Percentiles rank a stretch among this genome's conserved stretches.
Conservation (phyloP, 2,888 invertebrate genomes). For the Orthonychiurus folsomi region DNA sequence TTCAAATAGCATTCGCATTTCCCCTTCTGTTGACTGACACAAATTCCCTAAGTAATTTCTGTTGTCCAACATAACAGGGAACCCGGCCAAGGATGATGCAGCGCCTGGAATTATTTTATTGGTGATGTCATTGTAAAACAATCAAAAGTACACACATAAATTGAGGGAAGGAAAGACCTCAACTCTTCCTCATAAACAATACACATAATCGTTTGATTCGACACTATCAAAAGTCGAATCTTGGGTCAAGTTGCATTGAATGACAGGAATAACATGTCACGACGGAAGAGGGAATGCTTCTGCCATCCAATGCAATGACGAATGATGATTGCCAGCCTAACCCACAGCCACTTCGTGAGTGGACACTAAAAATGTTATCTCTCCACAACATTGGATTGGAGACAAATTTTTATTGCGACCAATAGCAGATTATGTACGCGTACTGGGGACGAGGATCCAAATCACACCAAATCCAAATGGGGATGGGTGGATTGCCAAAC, state of each 20-base stretch:
- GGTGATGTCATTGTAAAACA: background rate
- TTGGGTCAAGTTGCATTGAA: background rate
- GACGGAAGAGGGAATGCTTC: background rate
- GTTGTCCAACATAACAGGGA: no score
- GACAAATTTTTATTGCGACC: no score
- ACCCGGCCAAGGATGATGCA: no score
- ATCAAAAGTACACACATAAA: no score
- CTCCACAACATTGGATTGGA: background rate
- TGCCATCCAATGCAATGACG: background rate
- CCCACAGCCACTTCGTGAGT: background rate
- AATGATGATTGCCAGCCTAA: background rate
- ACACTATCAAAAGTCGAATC: background rate
- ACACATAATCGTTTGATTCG: background rate
- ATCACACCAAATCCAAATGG: no score
- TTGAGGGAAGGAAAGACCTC: no score
- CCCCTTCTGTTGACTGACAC: no score
- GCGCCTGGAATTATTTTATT: background rate
- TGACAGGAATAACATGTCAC: background rate
- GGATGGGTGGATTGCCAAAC: no score
- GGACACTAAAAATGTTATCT: background rate
- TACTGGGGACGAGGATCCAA: no score
- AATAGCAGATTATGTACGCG: no score
- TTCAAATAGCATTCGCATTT: no score
- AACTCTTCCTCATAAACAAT: background rate
- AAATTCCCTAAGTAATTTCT: no score